Conservation (phyloP, 2,113 vertebrate genomes). For the Pyxicephalus adspersus region DNA sequence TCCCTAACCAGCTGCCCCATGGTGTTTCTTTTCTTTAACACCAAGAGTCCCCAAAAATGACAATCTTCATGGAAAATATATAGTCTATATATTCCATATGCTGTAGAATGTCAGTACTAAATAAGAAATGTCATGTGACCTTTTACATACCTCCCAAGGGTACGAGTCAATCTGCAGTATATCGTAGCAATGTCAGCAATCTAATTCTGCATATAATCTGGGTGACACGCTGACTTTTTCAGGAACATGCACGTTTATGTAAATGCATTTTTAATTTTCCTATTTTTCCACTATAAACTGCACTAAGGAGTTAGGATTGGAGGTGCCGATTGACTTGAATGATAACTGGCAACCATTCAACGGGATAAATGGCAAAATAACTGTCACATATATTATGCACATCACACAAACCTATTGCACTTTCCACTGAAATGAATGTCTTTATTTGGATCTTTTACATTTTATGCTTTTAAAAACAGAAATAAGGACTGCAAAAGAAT, state of each 20-base stretch:
- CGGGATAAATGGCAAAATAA: slow-evolving; percentile 12
- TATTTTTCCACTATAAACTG: slow-evolving; percentile 18
- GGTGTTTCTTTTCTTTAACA: too few relatives aligned
- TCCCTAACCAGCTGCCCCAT: too few relatives aligned
- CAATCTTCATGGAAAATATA: too few relatives aligned
- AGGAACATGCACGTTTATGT: background rate
- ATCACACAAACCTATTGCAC: background rate
- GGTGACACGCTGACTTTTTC: background rate
- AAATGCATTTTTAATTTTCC: slow-evolving; percentile 27
- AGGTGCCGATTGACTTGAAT: slow-evolving; percentile 13
- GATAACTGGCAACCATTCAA: slow-evolving; percentile 8
- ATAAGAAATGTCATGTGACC: too few relatives aligned
- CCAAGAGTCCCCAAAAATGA: too few relatives aligned
- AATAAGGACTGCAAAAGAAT: background rate
- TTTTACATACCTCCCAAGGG: too few relatives aligned
- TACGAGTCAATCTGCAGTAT: too few relatives aligned
- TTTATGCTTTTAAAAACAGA: background rate
- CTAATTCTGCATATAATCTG: background rate
- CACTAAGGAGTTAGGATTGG: slow-evolving; percentile 10
- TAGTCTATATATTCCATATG: too few relatives aligned
- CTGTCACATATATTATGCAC: background rate
- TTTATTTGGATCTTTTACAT: background rate
- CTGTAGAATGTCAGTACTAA: too few relatives aligned
- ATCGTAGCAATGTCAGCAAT: background rate
- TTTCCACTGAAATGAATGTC: background rate